Percentiles rank a stretch among this genome's conserved stretches.
These are phyloP conservation scores for Altica lythri DNA, from an alignment of 2,888 invertebrate species.

Conservation along the genomic window DNA sequence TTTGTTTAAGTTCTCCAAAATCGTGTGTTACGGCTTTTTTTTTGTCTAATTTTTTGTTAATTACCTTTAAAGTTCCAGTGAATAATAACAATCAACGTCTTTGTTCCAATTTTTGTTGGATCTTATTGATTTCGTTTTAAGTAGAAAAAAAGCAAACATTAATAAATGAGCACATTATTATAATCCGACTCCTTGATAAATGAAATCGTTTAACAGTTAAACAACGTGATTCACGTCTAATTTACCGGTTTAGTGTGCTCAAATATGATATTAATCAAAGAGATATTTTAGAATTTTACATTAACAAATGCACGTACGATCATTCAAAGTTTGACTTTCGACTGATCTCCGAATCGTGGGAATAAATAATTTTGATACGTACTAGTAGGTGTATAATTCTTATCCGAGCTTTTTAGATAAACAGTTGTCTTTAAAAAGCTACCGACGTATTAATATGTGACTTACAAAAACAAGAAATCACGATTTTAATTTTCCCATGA, in stretches of 20 bases:
- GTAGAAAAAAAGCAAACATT: too few species aligned
- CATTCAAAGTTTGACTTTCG: slow-evolving; percentile 27
- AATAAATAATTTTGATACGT: slow-evolving; percentile 20
- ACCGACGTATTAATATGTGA: slow-evolving; percentile 10
- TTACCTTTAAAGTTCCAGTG: too few species aligned
- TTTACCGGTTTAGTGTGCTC: slow-evolving; percentile 18
- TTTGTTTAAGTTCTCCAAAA: too few species aligned
- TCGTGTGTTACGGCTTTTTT: too few species aligned
- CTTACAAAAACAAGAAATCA: slow-evolving; percentile 6
- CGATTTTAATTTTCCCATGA: slow-evolving; percentile 13
- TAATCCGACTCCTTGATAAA: slow-evolving; percentile 27
- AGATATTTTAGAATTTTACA: slow-evolving; percentile 23
- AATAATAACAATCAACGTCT: too few species aligned
- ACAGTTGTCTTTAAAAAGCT: slow-evolving; percentile 7
- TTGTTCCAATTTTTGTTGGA: too few species aligned
- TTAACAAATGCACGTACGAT: slow-evolving; percentile 24
- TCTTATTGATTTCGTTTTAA: too few species aligned
- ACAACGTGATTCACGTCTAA: slow-evolving; percentile 33
- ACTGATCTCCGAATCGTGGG: slow-evolving; percentile 34
- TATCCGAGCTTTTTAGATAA: slow-evolving; percentile 1
- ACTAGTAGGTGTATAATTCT: not conserved
- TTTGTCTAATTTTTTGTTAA: too few species aligned
- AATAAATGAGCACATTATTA: slow-evolving; percentile 4
- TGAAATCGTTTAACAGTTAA: slow-evolving; percentile 22
- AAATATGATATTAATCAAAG: slow-evolving; percentile 30